A percentile compares a stretch with the other conserved stretches of the same genome.
Evolutionary conservation across 2,888 invertebrate genomes (phyloP).

Genomic region (Exocentrus adspersus): DNA sequence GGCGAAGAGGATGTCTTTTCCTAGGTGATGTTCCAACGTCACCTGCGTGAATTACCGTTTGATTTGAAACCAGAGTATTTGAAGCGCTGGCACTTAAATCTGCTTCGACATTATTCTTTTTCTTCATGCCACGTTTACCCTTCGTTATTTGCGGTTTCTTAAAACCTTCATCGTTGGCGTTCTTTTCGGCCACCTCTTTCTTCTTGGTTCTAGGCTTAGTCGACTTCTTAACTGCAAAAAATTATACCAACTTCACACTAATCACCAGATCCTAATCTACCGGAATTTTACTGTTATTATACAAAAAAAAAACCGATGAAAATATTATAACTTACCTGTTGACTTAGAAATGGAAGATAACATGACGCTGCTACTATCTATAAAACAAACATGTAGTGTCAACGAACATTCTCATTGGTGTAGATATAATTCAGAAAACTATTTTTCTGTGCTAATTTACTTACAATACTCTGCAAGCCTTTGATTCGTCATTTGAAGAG

Average conservation of each 20-base stretch:
- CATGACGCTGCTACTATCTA: too few relatives aligned
- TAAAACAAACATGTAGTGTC: too few relatives aligned
- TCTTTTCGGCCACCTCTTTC: neutral
- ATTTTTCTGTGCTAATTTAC: neutral
- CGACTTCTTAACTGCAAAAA: neutral
- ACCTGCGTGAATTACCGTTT: neutral
- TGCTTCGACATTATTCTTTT: neutral
- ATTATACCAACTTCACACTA: neutral
- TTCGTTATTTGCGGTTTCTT: neutral
- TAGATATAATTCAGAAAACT: too few relatives aligned
- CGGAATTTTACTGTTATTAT: too few relatives aligned
- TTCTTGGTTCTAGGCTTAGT: constrained; percentile 4
- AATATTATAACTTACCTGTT: too few relatives aligned
- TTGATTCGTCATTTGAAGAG: neutral
- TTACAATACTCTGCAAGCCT: constrained; percentile 4
- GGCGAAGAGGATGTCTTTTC: neutral
- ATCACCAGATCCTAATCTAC: too few relatives aligned
- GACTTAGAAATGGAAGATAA: too few relatives aligned
- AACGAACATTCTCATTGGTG: too few relatives aligned
- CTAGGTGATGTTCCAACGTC: neutral
- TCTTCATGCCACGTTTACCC: neutral
- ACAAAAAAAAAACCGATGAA: too few relatives aligned
- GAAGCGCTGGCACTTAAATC: neutral
- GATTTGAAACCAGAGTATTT: too few relatives aligned
- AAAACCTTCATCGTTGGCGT: neutral